Evolutionary conservation across 2,113 vertebrate genomes (phyloP).

Genomic region (Podiceps cristatus): DNA sequence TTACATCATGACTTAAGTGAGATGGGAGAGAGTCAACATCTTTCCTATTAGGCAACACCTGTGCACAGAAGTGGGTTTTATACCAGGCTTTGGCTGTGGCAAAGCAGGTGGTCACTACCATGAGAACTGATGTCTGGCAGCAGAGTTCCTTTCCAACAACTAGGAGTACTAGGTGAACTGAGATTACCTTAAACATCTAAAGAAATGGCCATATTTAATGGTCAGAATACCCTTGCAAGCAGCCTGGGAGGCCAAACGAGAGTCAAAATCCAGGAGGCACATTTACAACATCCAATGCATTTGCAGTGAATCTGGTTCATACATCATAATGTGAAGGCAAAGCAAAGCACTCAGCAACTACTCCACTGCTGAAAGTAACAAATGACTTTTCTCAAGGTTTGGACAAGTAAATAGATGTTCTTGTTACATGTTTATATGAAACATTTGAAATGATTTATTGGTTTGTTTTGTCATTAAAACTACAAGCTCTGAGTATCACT

Average conservation of each 20-base stretch:
- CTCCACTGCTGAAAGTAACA: neutral
- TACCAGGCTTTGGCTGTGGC: neutral
- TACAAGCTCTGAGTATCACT: neutral
- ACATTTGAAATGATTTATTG: slow-evolving; percentile 35
- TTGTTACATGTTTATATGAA: slow-evolving; percentile 16
- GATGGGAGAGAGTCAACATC: neutral
- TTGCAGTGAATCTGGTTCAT: slow-evolving; percentile 4
- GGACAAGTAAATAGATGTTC: slow-evolving; percentile 24
- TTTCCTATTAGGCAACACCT: neutral
- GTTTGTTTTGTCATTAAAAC: slow-evolving; percentile 50
- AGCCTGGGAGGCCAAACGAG: neutral
- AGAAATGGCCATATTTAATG: neutral
- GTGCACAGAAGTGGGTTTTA: neutral
- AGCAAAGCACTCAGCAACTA: neutral
- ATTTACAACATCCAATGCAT: neutral
- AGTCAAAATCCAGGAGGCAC: slow-evolving; percentile 2
- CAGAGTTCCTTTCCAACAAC: neutral
- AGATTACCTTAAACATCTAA: neutral
- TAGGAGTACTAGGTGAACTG: neutral
- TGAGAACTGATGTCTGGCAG: neutral
- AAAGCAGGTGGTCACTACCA: neutral
- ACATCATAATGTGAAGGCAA: slow-evolving; percentile 9
- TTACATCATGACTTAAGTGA: neutral
- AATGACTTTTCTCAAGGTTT: slow-evolving; percentile 24
- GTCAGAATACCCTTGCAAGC: neutral